phyloP scores from a whole-genome alignment of 2,113 vertebrate genomes.

The Elephas maximus region DNA sequence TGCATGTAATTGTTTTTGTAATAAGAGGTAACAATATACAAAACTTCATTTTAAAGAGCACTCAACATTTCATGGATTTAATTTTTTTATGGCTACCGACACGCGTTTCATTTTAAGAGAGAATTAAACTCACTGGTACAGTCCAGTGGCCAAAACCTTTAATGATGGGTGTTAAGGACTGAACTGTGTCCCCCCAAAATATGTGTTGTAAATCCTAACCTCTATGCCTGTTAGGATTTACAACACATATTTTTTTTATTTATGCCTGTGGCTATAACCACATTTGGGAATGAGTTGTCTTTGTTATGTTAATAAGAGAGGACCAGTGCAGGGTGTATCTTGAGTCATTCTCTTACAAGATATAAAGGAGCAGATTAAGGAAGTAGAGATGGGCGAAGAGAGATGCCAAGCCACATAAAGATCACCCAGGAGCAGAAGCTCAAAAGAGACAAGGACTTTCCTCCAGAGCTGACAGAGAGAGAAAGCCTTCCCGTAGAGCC shows the following conservation, averaged over 20 bases:
- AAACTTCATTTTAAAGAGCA: neutral
- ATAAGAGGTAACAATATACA: neutral
- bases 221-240: too few relatives aligned
- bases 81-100: neutral
- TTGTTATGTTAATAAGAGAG: neutral
- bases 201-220: too few relatives aligned
- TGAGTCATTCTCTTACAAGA: neutral
- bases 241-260: too few relatives aligned
- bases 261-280: too few relatives aligned
- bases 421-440: neutral
- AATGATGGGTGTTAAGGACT: neutral
- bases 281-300: neutral
- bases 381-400: neutral
- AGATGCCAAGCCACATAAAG: neutral
- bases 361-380: neutral
- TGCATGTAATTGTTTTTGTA: neutral
- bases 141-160: neutral
- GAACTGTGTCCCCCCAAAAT: too few relatives aligned
- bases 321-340: neutral
- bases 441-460: neutral
- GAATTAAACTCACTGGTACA: neutral
- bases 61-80: neutral
- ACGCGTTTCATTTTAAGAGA: neutral
- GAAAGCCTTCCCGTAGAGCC: too few relatives aligned
- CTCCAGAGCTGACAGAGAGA: too few relatives aligned